Base-by-base conservation (phyloP, 2,888 invertebrate species). In the Linnaemya vulpina region DNA sequence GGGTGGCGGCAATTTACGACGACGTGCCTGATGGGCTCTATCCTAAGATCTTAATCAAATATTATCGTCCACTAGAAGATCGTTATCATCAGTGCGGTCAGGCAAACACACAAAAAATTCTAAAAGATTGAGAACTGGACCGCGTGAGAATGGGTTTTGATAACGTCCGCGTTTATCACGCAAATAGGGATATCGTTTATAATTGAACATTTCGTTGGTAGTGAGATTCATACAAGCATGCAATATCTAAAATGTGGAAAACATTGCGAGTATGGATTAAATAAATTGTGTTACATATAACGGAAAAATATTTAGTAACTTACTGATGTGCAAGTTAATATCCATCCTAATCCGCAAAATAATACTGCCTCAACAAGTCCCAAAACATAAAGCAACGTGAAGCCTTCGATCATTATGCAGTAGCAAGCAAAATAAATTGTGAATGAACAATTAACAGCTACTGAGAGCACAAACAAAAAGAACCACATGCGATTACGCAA, bases 171-270 rank as follows among this genome's bases (percentile, higher is more conserved):
- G 94, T 90, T 96, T 97, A 91, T 98, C 98, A 75, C 97, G 94
- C 86, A 98, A 92, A 91, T 98, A 98, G 0, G 97, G 96, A 92
- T 98, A 98, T 71, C 98, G 94, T 91, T 97, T 97, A 92, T 97
- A 97, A 93, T 98, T 98, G 91, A 98, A 97, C 96, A 97, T 97
- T 93, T 98, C 98, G 92, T 98, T 98, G 62, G 98, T 98, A 9
- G 98, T 98, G 83, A 98, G 93, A 93, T 98, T 98, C 96, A 97
- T 96, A 90, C 97, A 96, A 13, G 97, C 97, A 91, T 98, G 97
- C 25, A 97, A 93, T 70, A 97, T 95, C 98, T 98, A 78, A 46
- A 84, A 77, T 3, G 70, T 7, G n/a, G 15, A 73, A 15, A 71
- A 60, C 5, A 35, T 17, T 49, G n/a, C 30, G 1, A 58, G n/a